Percentiles rank a stretch among this genome's conserved stretches.
phyloP scores from a whole-genome alignment of 2,888 invertebrate species.

The Pammene aurita region DNA sequence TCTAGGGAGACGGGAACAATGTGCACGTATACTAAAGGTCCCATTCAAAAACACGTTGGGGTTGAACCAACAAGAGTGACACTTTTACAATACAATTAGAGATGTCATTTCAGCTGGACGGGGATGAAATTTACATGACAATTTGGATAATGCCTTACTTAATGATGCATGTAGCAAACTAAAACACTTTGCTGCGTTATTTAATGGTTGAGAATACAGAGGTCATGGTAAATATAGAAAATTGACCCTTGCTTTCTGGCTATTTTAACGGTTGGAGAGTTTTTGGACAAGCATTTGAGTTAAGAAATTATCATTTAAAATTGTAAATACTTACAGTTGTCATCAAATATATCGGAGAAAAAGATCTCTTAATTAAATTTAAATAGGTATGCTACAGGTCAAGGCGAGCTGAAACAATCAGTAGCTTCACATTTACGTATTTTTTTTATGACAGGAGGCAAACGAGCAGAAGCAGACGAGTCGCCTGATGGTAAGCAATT shows the following conservation, averaged over 20 bases:
- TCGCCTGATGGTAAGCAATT: no score
- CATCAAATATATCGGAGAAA: no score
- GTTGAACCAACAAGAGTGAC: conserved; percentile 27
- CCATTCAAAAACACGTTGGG: conserved; percentile 14
- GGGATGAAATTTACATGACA: conserved; percentile 19
- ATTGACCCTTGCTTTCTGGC: neutral
- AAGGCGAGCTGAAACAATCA: no score
- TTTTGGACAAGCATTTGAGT: no score
- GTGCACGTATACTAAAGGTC: neutral
- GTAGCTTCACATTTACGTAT: no score
- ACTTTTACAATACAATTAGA: conserved; percentile 27
- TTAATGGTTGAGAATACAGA: neutral
- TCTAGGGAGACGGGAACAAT: conserved; percentile 19
- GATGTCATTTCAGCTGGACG: conserved; percentile 24
- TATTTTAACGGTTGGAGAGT: neutral
- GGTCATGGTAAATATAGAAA: neutral
- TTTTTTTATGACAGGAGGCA: no score
- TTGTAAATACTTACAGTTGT: no score
- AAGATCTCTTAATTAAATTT: no score
- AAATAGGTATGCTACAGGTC: no score
- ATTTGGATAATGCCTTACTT: conserved; percentile 16
- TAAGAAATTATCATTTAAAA: no score
- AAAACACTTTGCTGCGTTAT: neutral
- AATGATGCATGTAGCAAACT: conserved; percentile 8
- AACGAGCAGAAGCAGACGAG: no score